These are phyloP conservation scores for Calliphora vomitoria DNA, from an alignment of 2,888 invertebrate genomes.

Conservation along the genomic window DNA sequence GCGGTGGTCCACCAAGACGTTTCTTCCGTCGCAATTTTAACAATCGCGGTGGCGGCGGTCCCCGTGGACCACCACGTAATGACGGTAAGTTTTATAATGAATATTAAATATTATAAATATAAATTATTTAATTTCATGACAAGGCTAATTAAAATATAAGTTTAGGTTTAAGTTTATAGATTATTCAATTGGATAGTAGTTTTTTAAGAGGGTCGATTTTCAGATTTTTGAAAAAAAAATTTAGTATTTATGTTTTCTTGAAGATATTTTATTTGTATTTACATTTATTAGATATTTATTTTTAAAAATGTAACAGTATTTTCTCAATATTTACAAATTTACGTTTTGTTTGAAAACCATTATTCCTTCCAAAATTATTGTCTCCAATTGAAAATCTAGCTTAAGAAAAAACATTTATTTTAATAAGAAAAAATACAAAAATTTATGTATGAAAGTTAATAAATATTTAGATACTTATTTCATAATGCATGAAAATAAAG, in stretches of 20 bases:
- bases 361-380: too few relatives aligned
- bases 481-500: constrained; percentile 3
- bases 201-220: too few relatives aligned
- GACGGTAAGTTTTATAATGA: constrained; percentile 55
- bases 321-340: too few relatives aligned
- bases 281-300: too few relatives aligned
- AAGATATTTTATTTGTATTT: too few relatives aligned
- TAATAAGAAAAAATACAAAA: not conserved
- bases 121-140: not conserved
- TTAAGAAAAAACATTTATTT: not conserved
- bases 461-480: not conserved
- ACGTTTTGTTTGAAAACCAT: too few relatives aligned
- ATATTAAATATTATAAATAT: not conserved
- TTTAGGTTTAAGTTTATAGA: constrained; percentile 1
- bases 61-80: constrained; percentile 79
- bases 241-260: too few relatives aligned
- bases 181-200: too few relatives aligned
- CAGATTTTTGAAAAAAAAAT: too few relatives aligned
- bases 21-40: constrained; percentile 91
- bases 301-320: too few relatives aligned
- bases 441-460: not conserved
- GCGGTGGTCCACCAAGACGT: constrained; percentile 86
- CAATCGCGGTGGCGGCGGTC: constrained; percentile 80
- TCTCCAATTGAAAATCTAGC: too few relatives aligned
- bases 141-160: not conserved